Evolutionary conservation across 2,113 vertebrate species (phyloP), one percentile per base, ranked within the genome.

Genomic region (Zosterops borbonicus): DNA sequence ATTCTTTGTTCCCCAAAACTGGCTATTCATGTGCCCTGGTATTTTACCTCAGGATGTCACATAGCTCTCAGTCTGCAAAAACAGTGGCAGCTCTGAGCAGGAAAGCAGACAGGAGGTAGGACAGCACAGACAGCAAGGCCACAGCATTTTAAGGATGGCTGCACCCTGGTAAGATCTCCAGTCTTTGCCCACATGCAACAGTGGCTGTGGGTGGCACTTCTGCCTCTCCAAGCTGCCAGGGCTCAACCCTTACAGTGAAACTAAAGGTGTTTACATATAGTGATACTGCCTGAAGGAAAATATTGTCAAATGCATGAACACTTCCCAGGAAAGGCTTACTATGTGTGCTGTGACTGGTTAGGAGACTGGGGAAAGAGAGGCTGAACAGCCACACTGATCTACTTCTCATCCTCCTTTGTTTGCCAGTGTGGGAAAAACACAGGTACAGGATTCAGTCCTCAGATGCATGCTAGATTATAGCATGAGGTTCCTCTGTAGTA

Each of bases 331-430:
- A 83, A 78, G 13, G 6, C 21, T 41, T 59, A 25, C n/a, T 39
- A 9, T 3, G 1, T 12, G 14, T 53, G 27, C 44, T 59, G 44
- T 68, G 44, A 64, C 33, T 0, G 0, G 21, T 27, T 28, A 62
- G 3, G 5, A 37, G 13, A 33, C 7, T 50, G 59, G 11, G 15
- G 18, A 87, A 84, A 67, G 27, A 58, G 14, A 76, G 18, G 59
- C 44, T 50, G 46, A 85, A 46, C 31, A 77, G 20, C 33, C 39
- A 62, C 1, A 1, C 9, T 28, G 35, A 31, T 77, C 47, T 23
- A 58, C 33, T 65, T 70, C 46, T 86, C 18, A 65, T 33, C 15
- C 37, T 50, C 18, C 35, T 86, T 20, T 55, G 37, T 20, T 24
- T 74, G 33, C 13, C 71, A 29, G 8, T 12, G 6, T 46, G 31